Evolutionary conservation across 2,888 invertebrate species (phyloP), one percentile per base, ranked within the genome.

Genomic region (Cephalotes varians): DNA sequence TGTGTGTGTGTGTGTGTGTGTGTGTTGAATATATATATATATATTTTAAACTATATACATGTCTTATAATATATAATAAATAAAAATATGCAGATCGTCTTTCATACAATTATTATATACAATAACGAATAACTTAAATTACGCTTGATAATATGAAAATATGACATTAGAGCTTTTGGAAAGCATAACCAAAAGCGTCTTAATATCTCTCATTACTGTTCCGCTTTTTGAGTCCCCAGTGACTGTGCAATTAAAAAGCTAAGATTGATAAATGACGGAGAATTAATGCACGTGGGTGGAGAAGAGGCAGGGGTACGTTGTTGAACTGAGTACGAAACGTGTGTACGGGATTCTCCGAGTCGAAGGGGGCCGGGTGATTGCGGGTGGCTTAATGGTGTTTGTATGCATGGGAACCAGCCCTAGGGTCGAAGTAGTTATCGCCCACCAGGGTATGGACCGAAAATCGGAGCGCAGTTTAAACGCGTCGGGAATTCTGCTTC

Each of bases 291-390:
- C 84, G 86, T 86, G 88, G 88, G 80, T 81, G 86, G 71, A 74
- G 83, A 73, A 85, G 69, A 72, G 82, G 76, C 81, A 82, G 60
- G 84, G 83, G 71, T 81, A 80, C 51, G 31, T 44, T 47, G 64
- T 83, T 71, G 86, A 83, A 84, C 86, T 83, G 88, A 84, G 86
- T 85, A 83, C 85, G 86, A 81, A 83, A 85, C 86, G 83, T 85
- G 85, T 84, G 85, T 76, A 85, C 84, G 86, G 89, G 88, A 85
- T 82, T 40, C 85, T 58, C 80, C 93, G 88, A 82, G 82, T 79
- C 72, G 83, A 86, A 84, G 93, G 93, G 93, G 94, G 94, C 94
- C 91, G 95, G 95, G 95, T 95, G 96, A 96, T 96, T 95, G 96
- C 95, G 92, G 92, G 92, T 93, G 92, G 93, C 92, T 93, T 93